Conservation (phyloP, 2,113 vertebrate species). For the Tretioscincus oriximinensis region DNA sequence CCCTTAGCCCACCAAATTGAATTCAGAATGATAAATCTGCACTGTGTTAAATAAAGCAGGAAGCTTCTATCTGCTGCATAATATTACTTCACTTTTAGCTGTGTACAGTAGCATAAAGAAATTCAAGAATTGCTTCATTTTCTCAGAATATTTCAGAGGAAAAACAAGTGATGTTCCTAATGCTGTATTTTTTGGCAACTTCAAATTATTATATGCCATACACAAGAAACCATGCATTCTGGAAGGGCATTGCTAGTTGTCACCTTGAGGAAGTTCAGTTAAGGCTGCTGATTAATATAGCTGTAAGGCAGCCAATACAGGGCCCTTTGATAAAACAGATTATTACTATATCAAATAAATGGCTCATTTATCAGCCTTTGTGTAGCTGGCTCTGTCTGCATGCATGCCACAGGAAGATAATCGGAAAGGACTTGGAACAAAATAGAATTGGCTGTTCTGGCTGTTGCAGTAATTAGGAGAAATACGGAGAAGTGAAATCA, state of each 20-base stretch:
- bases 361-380: constrained; percentile 61
- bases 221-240: constrained; percentile 35
- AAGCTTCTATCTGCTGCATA: rapidly evolving
- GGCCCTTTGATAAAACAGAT: constrained; percentile 63
- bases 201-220: constrained; percentile 2
- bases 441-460: constrained; percentile 55
- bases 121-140: background rate
- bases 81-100: background rate
- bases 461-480: constrained; percentile 29
- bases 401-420: constrained; percentile 53
- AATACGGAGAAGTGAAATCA: constrained; percentile 13
- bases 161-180: background rate
- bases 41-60: background rate
- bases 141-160: background rate
- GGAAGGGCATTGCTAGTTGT: constrained; percentile 10
- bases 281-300: constrained; percentile 54
- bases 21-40: no score
- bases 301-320: constrained; percentile 28
- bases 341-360: constrained; percentile 66
- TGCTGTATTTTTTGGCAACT: background rate
- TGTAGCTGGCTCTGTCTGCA: constrained; percentile 33
- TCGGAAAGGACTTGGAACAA: constrained; percentile 42
- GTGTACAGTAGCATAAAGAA: background rate
- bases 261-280: constrained; percentile 51
- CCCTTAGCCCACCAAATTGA: no score